phyloP scores from a whole-genome alignment of 2,888 invertebrate genomes.

The Leptopilina syphax region DNA sequence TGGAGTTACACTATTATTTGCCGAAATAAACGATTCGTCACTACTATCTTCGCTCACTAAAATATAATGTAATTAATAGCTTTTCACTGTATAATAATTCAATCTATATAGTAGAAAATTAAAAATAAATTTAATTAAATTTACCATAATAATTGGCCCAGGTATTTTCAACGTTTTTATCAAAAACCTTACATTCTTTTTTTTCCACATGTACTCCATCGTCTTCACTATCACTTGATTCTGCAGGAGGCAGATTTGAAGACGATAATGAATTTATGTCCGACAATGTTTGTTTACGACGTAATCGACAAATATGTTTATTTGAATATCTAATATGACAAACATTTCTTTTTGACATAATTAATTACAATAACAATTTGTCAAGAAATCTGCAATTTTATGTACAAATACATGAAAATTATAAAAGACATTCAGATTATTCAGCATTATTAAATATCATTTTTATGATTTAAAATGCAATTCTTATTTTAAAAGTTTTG shows the following conservation, averaged over 20 bases:
- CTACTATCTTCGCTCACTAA: no score
- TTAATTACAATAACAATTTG: not conserved
- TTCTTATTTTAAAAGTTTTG: no score
- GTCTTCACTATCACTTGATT: not conserved
- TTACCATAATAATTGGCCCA: not conserved
- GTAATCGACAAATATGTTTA: constrained; percentile 1
- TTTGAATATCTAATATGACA: not conserved
- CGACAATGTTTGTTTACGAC: not conserved
- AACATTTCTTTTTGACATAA: not conserved
- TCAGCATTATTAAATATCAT: no score
- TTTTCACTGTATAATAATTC: not conserved
- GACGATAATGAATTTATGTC: not conserved
- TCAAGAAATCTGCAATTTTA: no score
- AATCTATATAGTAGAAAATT: not conserved
- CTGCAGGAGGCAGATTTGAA: not conserved
- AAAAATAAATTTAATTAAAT: not conserved
- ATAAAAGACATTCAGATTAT: no score
- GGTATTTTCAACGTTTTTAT: not conserved
- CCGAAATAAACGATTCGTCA: no score
- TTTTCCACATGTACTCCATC: not conserved
- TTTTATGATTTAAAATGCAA: no score
- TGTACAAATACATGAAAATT: no score
- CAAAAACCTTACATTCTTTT: not conserved
- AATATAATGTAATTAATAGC: no score
- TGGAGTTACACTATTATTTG: no score